phyloP scores from a whole-genome alignment of 2,797 vertebrate genomes.

The Neosilurus hyrtlii region DNA sequence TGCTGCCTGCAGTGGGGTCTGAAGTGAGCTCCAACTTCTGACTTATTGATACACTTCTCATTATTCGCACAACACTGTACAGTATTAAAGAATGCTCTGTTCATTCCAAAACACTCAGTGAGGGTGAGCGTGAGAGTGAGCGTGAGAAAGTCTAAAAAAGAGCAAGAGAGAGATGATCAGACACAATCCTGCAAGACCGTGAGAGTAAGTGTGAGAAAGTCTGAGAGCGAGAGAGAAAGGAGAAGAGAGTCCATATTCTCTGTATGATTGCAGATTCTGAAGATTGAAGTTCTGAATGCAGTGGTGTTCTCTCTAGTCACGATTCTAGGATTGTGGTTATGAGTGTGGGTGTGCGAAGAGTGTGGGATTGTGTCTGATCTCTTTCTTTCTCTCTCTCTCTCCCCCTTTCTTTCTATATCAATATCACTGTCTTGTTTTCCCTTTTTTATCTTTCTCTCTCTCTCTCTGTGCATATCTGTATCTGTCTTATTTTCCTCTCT shows the following conservation, averaged over 20 bases:
- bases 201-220: too few relatives aligned
- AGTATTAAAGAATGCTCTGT: not conserved
- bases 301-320: conserved; percentile 20
- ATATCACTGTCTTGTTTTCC: not conserved
- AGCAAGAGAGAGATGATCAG: too few relatives aligned
- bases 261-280: not conserved
- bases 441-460: not conserved
- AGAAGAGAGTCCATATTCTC: not conserved
- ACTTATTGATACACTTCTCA: not conserved
- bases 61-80: not conserved
- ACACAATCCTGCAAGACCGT: too few relatives aligned
- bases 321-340: not conserved
- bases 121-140: not conserved
- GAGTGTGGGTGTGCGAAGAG: conserved; percentile 18
- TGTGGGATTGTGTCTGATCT: conserved; percentile 14
- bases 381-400: not conserved
- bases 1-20: conserved; percentile 26
- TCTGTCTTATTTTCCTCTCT: too few relatives aligned
- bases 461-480: too few relatives aligned
- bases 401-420: not conserved
- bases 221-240: not conserved
- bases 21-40: not conserved
- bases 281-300: not conserved
- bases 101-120: not conserved
- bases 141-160: too few relatives aligned